These are phyloP conservation scores for Coracias cyanogaster DNA, from an alignment of 2,797 vertebrate species.

Conservation along the genomic window DNA sequence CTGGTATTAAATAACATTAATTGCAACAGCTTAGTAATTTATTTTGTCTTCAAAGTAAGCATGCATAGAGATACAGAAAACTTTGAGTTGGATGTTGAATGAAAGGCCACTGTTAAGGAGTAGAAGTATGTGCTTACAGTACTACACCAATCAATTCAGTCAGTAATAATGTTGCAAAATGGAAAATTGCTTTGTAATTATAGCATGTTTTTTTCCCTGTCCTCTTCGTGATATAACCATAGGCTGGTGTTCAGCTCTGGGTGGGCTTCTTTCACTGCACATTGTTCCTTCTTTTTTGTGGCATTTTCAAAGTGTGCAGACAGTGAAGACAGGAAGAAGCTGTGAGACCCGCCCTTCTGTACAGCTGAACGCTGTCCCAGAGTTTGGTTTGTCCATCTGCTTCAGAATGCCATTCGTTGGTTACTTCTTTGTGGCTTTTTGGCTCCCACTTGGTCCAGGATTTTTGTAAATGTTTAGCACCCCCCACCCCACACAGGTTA, in stretches of 20 bases:
- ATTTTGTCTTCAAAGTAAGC: neutral
- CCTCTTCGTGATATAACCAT: neutral
- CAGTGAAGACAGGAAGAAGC: neutral
- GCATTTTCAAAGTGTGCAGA: neutral
- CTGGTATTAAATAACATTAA: neutral
- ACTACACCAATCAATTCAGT: neutral
- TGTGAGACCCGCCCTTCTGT: neutral
- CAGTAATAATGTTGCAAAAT: neutral
- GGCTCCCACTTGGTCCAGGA: neutral
- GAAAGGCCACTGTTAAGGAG: neutral
- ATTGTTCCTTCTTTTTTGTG: neutral
- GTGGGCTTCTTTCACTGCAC: neutral
- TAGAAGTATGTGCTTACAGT: neutral
- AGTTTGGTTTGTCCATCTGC: fast-evolving
- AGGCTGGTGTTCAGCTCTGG: neutral
- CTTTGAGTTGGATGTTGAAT: neutral
- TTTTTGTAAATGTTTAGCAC: neutral
- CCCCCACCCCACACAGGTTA: fast-evolving
- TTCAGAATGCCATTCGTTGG: fast-evolving
- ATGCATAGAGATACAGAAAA: neutral
- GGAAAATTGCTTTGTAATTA: neutral
- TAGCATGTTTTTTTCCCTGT: neutral
- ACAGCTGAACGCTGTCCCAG: neutral
- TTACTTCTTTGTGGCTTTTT: neutral
- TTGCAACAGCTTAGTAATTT: neutral